Conservation (phyloP, 2,888 invertebrate species). For the Pseudanteris insignis region DNA sequence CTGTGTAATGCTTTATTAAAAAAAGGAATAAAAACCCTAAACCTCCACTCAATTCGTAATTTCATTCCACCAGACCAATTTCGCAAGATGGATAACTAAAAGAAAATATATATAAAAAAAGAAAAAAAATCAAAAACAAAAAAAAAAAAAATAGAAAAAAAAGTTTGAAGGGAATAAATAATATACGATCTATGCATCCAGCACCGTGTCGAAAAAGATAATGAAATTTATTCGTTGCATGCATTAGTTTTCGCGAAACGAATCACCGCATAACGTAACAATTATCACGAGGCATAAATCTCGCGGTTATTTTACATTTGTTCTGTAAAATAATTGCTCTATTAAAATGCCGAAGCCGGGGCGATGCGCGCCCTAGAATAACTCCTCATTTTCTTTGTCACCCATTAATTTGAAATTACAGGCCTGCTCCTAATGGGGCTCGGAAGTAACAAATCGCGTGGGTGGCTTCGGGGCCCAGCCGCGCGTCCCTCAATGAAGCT, state of each 20-base stretch:
- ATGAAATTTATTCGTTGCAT: slow-evolving; percentile 15
- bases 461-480: slow-evolving; percentile 43
- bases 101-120: too few species aligned
- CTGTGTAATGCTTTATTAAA: not conserved
- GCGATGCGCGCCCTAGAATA: slow-evolving; percentile 31
- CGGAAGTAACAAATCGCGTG: slow-evolving; percentile 44
- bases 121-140: too few species aligned
- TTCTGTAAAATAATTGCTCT: slow-evolving; percentile 39
- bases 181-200: slow-evolving; percentile 3
- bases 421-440: slow-evolving; percentile 35
- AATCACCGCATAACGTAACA: slow-evolving; percentile 25
- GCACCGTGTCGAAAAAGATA: slow-evolving; percentile 6
- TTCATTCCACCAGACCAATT: too few species aligned
- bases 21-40: not conserved
- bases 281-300: slow-evolving; percentile 37
- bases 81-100: too few species aligned
- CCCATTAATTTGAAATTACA: slow-evolving; percentile 46
- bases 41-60: too few species aligned
- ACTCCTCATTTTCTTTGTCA: slow-evolving; percentile 44
- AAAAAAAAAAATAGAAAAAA: too few species aligned
- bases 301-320: slow-evolving; percentile 33
- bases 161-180: not conserved
- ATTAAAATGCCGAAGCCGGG: slow-evolving; percentile 36
- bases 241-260: slow-evolving; percentile 27
- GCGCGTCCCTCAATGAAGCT: slow-evolving; percentile 38